These are phyloP conservation scores for Microctenopoma lineatum DNA, from an alignment of 2,797 vertebrate species.

Conservation along the genomic window DNA sequence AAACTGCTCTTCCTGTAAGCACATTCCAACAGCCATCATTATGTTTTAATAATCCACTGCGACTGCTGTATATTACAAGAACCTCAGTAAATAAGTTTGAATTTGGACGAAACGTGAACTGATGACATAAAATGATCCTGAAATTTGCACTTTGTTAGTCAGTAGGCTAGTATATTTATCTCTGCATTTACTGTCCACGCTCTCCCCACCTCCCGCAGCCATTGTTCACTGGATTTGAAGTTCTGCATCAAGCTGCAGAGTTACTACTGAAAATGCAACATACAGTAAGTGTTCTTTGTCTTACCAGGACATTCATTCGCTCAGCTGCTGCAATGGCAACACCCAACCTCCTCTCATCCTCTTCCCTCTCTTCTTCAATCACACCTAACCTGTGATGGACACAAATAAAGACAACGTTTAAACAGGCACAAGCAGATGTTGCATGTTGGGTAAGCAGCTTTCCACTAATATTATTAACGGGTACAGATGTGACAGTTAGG, in stretches of 20 bases:
- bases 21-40: slow-evolving; percentile 12
- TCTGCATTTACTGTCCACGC: no score
- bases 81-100: not conserved
- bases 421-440: not conserved
- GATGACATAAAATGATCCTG: not conserved
- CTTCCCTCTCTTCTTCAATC: slow-evolving; percentile 86
- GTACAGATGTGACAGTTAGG: not conserved
- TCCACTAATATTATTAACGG: not conserved
- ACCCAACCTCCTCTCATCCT: slow-evolving; percentile 81
- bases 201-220: not conserved
- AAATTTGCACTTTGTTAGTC: no score
- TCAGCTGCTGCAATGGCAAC: slow-evolving; percentile 81
- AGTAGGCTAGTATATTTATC: not conserved
- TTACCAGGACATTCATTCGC: slow-evolving; percentile 83
- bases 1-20: slow-evolving; percentile 85
- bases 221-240: not conserved
- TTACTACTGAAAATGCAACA: not conserved
- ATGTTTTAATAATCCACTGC: not conserved
- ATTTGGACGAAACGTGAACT: slow-evolving; percentile 6
- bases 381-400: slow-evolving; percentile 77
- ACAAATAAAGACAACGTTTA: slow-evolving; percentile 13
- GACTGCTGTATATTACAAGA: not conserved
- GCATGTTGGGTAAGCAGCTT: not conserved
- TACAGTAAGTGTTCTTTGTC: slow-evolving; percentile 18
- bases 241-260: not conserved